phyloP scores from a whole-genome alignment of 2,113 vertebrate genomes.

The Montifringilla adamsi region DNA sequence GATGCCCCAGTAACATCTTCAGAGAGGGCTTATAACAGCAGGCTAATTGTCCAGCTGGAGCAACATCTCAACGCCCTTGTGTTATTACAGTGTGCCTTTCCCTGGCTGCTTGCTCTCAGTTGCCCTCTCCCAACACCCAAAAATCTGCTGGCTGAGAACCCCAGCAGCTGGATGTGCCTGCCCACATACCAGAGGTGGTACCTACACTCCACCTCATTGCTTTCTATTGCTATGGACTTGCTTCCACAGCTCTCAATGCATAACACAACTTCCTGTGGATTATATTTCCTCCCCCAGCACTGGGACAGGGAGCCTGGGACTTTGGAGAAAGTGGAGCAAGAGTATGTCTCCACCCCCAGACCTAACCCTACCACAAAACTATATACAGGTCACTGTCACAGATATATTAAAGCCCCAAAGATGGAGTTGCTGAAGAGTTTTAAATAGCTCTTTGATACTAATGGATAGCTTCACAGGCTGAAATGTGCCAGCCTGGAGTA shows the following conservation, averaged over 20 bases:
- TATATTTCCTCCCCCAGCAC: not conserved
- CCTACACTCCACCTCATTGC: not conserved
- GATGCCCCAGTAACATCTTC: not conserved
- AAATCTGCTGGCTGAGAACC: not conserved
- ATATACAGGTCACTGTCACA: not conserved
- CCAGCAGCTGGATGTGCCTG: not conserved
- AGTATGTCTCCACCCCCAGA: not conserved
- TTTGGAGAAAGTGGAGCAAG: not conserved
- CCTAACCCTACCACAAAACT: not conserved
- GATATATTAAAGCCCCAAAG: not conserved
- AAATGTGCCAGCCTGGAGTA: slow-evolving; percentile 36
- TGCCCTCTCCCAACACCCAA: not conserved
- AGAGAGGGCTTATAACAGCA: not conserved
- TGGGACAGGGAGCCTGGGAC: not conserved
- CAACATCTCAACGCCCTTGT: not conserved
- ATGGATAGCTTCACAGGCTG: slow-evolving; percentile 40
- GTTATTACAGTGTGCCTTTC: not conserved
- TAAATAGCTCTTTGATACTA: not conserved
- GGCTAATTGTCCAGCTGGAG: not conserved
- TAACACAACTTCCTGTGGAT: not conserved
- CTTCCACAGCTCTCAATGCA: not conserved
- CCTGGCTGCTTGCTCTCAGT: not conserved
- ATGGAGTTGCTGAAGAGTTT: slow-evolving; percentile 31
- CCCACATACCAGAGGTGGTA: not conserved
- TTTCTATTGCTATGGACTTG: not conserved